Evolutionary conservation across 1,140 invertebrate species (phyloP), one percentile per base, ranked within the genome.

Genomic region (Grapholita molesta): DNA sequence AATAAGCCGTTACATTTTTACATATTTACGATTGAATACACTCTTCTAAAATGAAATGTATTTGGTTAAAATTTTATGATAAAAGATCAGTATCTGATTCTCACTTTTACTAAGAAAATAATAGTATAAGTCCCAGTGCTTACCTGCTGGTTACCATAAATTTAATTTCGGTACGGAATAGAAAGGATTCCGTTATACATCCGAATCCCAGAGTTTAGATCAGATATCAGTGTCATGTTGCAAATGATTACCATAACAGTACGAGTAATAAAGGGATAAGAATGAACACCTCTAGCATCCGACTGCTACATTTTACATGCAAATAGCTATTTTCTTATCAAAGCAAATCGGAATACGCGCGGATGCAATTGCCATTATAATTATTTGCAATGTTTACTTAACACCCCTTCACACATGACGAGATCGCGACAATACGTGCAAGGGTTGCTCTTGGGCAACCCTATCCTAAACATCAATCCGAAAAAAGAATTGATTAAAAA

Each of bases 331-430:
- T 83, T 83, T 84, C 80, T 86, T 84, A 88, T 88, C 79, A 79
- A 85, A 83, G 78, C 76, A 73, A 69, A 89, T 86, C 82, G 70
- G 70, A 28, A 66, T 77, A 69, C 72, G 72, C 75, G 70, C 67
- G 76, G 83, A 84, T 89, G 83, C 85, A 87, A 87, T 91, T 86
- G 84, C 83, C 82, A 89, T 90, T 87, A 89, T 92, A 92, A 92
- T 92, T 89, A 91, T 92, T 90, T 86, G 87, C 92, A 92, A 92
- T 92, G 92, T 92, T 92, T 92, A 92, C 90, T 92, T 92, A 92
- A 89, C 89, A 92, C 92, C 92, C 90, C 91, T 91, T 92, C 86
- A 88, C 90, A 89, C 88, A 89, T 92, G 90, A 92, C 75, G 88
- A 90, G 83, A 86, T 77, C 83, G 83, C 76, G 74, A 92, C 86